Evolutionary conservation across 2,797 vertebrate species (phyloP), one percentile per base, ranked within the genome.

Genomic region (Catamblyrhynchus diadema): DNA sequence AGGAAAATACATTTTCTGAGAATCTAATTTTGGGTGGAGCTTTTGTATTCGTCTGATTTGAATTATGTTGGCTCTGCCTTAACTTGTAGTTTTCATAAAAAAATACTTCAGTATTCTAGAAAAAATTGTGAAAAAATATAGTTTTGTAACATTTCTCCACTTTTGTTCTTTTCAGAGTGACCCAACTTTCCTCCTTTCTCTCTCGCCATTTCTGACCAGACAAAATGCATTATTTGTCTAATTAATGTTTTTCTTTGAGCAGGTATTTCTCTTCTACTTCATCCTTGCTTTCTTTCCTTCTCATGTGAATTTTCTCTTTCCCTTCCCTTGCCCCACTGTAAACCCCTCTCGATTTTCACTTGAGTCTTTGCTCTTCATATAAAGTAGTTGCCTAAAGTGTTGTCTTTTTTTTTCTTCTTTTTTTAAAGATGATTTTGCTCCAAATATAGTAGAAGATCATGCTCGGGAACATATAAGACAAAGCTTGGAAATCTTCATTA

Each of bases 401-500:
- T 48, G 39, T 59, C 2, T 27, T 50, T 77, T 57, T 44, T 39
- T n/a, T 41, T 48, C 17, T 62, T 42, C 13, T 23, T 90, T 88
- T 96, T 96, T 95, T 92, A 65, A 91, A 99, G 99, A 93, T 37
- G 99, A 99, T 96, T 99, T 99, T 95, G 98, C 98, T 78, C 98
- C 99, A 90, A 98, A 97, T 93, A 92, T 94, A 45, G 56, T 98
- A 93, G 99, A 99, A 96, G 97, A 98, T 79, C 97, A 98, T 47
- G 98, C 99, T 62, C 98, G 99, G 91, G 99, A 99, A 88, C 93
- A 98, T 96, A 99, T 99, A 96, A 97, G 99, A 45, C 97, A 98
- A 94, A 99, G 98, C 93, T 96, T 99, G 93, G 98, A 99, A 98
- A 95, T 78, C 54, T 99, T 99, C 82, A 98, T 99, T 97, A 98